These are phyloP conservation scores for Varroa destructor DNA, from an alignment of 1,140 invertebrate species.

Conservation along the genomic window DNA sequence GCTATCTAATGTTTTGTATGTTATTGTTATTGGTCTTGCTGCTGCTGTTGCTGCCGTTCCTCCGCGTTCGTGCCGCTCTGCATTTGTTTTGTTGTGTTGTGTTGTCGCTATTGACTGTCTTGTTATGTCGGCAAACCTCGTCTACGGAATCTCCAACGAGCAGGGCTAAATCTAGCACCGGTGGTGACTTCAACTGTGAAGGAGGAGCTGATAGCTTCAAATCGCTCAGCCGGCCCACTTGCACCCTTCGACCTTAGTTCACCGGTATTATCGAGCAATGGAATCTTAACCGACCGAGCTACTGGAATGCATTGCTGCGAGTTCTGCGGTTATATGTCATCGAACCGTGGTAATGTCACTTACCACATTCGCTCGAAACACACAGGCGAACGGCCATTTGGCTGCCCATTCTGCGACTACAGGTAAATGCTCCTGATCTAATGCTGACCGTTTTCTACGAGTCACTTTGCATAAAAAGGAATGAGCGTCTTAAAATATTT, in stretches of 20 bases:
- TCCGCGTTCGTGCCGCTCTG: too few species aligned
- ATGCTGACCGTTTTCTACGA: too few species aligned
- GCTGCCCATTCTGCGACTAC: slow-evolving; percentile 23
- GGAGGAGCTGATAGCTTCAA: background rate
- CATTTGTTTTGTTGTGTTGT: too few species aligned
- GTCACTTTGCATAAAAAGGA: too few species aligned
- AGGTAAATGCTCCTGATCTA: background rate
- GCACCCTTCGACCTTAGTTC: background rate
- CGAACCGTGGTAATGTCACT: slow-evolving; percentile 18
- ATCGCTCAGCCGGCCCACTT: background rate
- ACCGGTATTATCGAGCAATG: slow-evolving; percentile 18
- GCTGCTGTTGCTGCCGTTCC: too few species aligned
- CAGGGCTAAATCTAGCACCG: background rate
- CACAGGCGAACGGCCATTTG: slow-evolving; percentile 14
- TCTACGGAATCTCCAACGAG: too few species aligned
- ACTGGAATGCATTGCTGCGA: slow-evolving; percentile 24
- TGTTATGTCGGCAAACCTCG: too few species aligned
- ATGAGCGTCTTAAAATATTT: too few species aligned
- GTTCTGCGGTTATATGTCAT: slow-evolving; percentile 27
- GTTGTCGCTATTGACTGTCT: too few species aligned
- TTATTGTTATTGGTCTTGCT: too few species aligned
- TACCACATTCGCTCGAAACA: slow-evolving; percentile 24
- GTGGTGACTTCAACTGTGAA: background rate
- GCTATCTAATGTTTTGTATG: too few species aligned
- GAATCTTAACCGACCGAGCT: slow-evolving; percentile 15